Conservation (phyloP, 30 jellyfish, hydroid and myxozoan species). For the Hydractinia echinata region DNA sequence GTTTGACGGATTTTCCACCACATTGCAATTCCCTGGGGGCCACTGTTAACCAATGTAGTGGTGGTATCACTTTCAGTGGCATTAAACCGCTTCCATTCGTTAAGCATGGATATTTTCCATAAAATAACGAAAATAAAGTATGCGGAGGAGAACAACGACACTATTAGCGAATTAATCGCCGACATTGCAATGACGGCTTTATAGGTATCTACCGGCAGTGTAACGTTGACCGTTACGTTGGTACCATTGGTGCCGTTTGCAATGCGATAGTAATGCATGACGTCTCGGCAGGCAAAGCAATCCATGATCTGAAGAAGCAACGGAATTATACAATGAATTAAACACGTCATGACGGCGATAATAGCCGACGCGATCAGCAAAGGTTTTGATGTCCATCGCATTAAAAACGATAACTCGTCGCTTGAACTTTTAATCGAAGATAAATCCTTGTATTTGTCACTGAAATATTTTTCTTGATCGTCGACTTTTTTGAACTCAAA, state of each 20-base stretch:
- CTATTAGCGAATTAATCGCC: slow-evolving; percentile 12
- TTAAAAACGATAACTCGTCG: slow-evolving; percentile 14
- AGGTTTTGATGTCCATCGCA: not conserved
- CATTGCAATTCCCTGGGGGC: slow-evolving; percentile 41
- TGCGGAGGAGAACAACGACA: slow-evolving; percentile 19
- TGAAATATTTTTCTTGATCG: slow-evolving; percentile 19
- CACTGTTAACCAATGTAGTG: slow-evolving; percentile 24
- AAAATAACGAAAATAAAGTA: slow-evolving; percentile 16
- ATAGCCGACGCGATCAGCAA: not conserved
- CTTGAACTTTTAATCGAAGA: not conserved
- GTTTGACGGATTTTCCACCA: slow-evolving; percentile 35
- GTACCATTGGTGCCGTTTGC: not conserved
- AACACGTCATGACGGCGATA: not conserved
- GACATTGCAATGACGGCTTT: slow-evolving; percentile 16
- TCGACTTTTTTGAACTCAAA: not conserved
- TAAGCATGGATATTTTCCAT: slow-evolving; percentile 23
- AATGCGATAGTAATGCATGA: not conserved
- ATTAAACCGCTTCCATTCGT: slow-evolving; percentile 30
- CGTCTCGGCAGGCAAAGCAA: not conserved
- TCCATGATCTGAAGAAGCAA: not conserved
- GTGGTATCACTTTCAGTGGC: slow-evolving; percentile 12
- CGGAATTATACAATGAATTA: slow-evolving; percentile 11
- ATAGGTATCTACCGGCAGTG: not conserved
- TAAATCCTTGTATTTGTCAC: slow-evolving; percentile 1
- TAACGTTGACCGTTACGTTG: not conserved